Conservation (phyloP, 2,113 vertebrate genomes). For the Turdus rufiventris region DNA sequence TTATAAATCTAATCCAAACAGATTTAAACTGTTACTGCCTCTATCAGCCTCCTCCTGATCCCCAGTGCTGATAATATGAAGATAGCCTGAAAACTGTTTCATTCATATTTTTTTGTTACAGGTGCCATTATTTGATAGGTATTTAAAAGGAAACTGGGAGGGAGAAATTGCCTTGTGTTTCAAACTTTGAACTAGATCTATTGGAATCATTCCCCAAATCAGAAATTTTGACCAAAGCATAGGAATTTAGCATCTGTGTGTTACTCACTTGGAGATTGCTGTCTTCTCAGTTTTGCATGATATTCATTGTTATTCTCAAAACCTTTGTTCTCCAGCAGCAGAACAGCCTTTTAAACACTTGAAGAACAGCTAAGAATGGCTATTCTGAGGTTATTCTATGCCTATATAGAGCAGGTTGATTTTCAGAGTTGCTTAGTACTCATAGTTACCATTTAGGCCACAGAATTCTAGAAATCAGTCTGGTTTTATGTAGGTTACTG, state of each 20-base stretch:
- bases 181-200: not conserved
- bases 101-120: not conserved
- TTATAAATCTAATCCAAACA: not conserved
- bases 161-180: not conserved
- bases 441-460: not conserved
- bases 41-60: not conserved
- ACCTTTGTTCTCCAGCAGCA: not conserved
- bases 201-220: not conserved
- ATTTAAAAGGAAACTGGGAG: not conserved
- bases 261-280: not conserved
- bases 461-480: not conserved
- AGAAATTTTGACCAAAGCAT: not conserved
- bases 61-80: not conserved
- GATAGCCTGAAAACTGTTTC: not conserved
- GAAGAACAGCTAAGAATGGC: not conserved
- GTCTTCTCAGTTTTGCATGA: not conserved
- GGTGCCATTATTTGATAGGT: not conserved
- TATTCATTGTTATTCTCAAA: not conserved
- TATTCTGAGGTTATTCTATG: not conserved
- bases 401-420: not conserved
- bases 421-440: not conserved
- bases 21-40: not conserved
- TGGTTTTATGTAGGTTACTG: slow-evolving; percentile 1
- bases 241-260: not conserved
- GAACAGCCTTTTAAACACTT: not conserved